Evolutionary conservation across 2,113 vertebrate genomes (phyloP).

Genomic region (Pseudorectes ferrugineus): DNA sequence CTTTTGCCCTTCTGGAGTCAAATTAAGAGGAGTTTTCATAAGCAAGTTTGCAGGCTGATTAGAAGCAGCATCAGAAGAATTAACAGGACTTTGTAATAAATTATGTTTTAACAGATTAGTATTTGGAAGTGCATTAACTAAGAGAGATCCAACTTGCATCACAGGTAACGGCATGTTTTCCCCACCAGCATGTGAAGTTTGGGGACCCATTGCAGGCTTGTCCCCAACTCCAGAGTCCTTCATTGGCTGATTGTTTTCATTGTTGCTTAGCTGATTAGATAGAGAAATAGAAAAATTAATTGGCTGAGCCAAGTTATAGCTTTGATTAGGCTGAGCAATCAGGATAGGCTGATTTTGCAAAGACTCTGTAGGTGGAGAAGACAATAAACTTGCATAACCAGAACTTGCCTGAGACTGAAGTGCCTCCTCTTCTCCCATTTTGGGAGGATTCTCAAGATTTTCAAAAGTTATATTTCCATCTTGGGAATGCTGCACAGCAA

Average conservation of each 20-base stretch:
- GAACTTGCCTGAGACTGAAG: constrained; percentile 80
- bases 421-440: constrained; percentile 80
- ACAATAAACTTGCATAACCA: constrained; percentile 87
- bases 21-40: constrained; percentile 69
- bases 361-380: constrained; percentile 80
- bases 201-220: constrained; percentile 19
- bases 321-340: constrained; percentile 88
- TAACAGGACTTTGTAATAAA: constrained; percentile 46
- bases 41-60: constrained; percentile 41
- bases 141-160: constrained; percentile 23
- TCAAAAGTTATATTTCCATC: constrained; percentile 76
- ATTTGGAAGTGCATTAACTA: constrained; percentile 40
- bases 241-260: constrained; percentile 67
- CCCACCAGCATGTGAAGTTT: constrained; percentile 20
- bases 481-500: constrained; percentile 4
- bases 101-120: constrained; percentile 62
- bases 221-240: constrained; percentile 59
- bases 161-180: constrained; percentile 5
- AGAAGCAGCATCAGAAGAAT: constrained; percentile 49
- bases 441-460: constrained; percentile 95
- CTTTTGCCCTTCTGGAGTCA: constrained; percentile 72
- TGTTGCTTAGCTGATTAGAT: constrained; percentile 64
- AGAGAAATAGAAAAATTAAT: constrained; percentile 60
- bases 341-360: constrained; percentile 83
- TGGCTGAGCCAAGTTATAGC: constrained; percentile 79